Conservation (phyloP, 2,888 invertebrate genomes). For the Amaurobius ferox region DNA sequence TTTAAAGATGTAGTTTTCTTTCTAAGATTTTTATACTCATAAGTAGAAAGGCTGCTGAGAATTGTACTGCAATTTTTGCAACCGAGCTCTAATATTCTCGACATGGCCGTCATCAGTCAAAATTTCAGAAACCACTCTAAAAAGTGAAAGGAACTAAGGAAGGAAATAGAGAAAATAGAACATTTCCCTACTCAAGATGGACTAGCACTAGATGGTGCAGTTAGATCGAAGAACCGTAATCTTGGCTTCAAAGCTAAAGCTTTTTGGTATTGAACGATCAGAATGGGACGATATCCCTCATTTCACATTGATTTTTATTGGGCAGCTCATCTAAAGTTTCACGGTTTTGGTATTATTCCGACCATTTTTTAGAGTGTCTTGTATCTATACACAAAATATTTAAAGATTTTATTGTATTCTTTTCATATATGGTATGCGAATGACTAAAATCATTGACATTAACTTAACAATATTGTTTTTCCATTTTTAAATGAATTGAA, state of each 20-base stretch:
- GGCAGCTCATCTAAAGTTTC: constrained; percentile 57
- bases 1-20: no score
- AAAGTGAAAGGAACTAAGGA: not conserved
- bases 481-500: no score
- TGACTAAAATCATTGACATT: no score
- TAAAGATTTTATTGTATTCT: no score
- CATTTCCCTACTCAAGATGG: constrained; percentile 40
- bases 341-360: constrained; percentile 52
- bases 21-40: no score
- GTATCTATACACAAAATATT: no score
- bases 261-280: constrained; percentile 51
- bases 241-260: constrained; percentile 40
- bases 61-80: not conserved
- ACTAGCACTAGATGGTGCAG: constrained; percentile 49
- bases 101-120: constrained; percentile 45
- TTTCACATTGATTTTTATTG: constrained; percentile 71
- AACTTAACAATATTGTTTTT: no score
- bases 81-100: not conserved
- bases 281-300: constrained; percentile 60
- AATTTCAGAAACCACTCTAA: constrained; percentile 9
- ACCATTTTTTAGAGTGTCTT: constrained; percentile 15
- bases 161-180: no score
- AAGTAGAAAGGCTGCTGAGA: not conserved
- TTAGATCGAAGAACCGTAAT: constrained; percentile 52
- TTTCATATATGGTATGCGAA: no score